These are phyloP conservation scores for Jacana jacana DNA, from an alignment of 2,113 vertebrate species.

Conservation along the genomic window DNA sequence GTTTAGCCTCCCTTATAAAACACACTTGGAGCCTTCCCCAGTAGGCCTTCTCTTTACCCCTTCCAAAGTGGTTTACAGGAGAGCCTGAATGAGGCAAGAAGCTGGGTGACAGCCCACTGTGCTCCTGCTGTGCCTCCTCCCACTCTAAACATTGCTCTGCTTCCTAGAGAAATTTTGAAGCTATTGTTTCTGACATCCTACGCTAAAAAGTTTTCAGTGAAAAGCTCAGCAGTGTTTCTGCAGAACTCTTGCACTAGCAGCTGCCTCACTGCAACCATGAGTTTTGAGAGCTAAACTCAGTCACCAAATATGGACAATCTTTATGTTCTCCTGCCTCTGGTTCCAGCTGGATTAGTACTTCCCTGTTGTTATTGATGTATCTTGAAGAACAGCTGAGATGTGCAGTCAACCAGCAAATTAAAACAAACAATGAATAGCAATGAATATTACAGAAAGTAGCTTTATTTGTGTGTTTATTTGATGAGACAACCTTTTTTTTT, in stretches of 20 bases:
- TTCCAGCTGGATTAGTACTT: background rate
- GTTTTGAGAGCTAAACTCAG: background rate
- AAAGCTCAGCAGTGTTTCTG: background rate
- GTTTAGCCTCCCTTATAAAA: background rate
- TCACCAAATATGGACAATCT: background rate
- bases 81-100: background rate
- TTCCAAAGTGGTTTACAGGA: background rate
- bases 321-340: background rate
- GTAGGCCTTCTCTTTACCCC: rapidly evolving
- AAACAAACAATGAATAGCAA: background rate
- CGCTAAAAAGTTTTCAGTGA: background rate
- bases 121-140: background rate
- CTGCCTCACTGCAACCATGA: background rate
- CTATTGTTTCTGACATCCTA: background rate
- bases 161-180: background rate
- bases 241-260: background rate
- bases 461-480: background rate
- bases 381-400: background rate
- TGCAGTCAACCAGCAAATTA: background rate
- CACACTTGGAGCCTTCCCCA: rapidly evolving
- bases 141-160: rapidly evolving
- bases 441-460: background rate
- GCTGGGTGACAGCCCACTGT: background rate
- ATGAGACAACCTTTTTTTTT: background rate
- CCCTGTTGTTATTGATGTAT: background rate